Evolutionary conservation across 2,888 invertebrate genomes (phyloP), one percentile per base, ranked within the genome.

Genomic region (Mesorhabditis belari): DNA sequence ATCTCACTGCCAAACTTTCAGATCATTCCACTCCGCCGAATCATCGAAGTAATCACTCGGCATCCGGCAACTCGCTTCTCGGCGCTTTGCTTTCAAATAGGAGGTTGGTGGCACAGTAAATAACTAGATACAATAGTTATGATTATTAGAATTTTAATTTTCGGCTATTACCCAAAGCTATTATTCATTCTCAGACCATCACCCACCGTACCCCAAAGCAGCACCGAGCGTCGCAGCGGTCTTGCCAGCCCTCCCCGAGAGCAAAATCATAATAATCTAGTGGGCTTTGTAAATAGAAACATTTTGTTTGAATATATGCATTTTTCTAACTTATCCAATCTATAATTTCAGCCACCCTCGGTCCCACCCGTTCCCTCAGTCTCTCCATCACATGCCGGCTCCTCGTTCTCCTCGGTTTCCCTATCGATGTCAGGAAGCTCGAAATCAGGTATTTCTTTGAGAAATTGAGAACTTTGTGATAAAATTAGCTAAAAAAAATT

Each of bases 171-270:
- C 44, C 44, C 12, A 35, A 35, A 35, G n/a, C n/a, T n/a, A n/a
- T n/a, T n/a, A n/a, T 26, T n/a, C n/a, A n/a, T n/a, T n/a, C n/a
- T 28, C 17, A 61, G 75, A 53, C 65, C 70, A 1, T 78, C 77
- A 24, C 79, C 79, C 1, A 66, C 74, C 5, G 77, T 79, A 6
- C 77, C 77, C 17, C 74, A 76, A 35, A 76, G 75, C 49, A 58
- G 76, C 24, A 79, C 79, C 4, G 79, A 79, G 61, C 69, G 70
- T 44, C 70, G 73, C 24, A 70, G 69, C 24, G 75, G 77, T 23
- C 67, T 77, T 5, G 60, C 59, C 21, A 64, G 63, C 5, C 73
- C 73, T 5, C 73, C 73, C 19, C 59, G 69, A 55, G 64, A 58
- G 53, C 29, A 54, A 52, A 9, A 23, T n/a, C n/a, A 50, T 49